Percentiles rank a stretch among this genome's conserved stretches.
These are phyloP conservation scores for Rhabdomys pumilio DNA, from an alignment of 2,797 vertebrate species.

Conservation along the genomic window DNA sequence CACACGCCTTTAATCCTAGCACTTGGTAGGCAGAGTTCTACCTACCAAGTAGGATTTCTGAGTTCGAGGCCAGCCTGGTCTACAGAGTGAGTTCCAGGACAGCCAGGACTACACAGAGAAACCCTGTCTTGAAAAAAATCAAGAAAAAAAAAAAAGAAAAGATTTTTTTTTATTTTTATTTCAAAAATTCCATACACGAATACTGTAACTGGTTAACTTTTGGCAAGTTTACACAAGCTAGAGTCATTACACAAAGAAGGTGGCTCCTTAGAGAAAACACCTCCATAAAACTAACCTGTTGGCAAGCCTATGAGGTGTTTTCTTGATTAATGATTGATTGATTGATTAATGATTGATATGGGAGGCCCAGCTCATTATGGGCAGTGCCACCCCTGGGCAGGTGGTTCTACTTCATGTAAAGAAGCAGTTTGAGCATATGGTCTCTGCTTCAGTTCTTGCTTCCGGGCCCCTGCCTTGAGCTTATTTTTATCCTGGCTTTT, in stretches of 20 bases:
- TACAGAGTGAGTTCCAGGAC: no score
- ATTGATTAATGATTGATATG: neutral
- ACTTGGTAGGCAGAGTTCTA: no score
- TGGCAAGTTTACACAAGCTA: neutral
- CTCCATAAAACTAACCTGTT: neutral
- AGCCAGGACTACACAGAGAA: no score
- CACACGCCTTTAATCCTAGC: no score
- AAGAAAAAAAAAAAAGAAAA: no score
- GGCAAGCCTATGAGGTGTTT: neutral
- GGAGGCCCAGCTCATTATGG: no score
- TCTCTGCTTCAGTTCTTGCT: neutral
- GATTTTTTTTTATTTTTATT: neutral
- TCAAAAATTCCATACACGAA: neutral
- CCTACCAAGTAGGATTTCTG: no score
- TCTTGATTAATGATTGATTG: neutral
- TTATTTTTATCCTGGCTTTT: neutral
- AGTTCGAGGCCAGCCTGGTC: no score
- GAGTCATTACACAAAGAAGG: neutral
- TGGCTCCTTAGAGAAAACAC: neutral
- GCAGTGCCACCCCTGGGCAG: neutral
- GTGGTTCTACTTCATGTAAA: neutral
- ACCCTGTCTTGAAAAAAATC: no score
- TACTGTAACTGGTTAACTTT: neutral
- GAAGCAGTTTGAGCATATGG: neutral
- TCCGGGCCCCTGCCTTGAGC: neutral